Conservation (phyloP, 2,113 vertebrate species). For the Ivindomyrus marchei region DNA sequence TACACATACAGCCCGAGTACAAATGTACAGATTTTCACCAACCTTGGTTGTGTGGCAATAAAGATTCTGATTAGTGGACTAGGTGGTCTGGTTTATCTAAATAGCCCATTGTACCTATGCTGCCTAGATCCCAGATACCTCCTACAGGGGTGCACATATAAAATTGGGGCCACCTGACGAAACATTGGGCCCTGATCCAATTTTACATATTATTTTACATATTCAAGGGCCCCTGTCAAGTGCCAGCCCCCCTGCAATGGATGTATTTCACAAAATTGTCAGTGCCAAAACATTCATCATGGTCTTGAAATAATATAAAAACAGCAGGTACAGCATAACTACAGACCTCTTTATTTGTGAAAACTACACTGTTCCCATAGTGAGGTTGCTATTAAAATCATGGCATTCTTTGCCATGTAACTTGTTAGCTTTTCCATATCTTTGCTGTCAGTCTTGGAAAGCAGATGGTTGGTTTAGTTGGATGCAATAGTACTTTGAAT, state of each 20-base stretch:
- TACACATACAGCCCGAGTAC: neutral
- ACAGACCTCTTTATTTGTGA: neutral
- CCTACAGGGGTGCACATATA: neutral
- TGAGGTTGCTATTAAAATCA: neutral
- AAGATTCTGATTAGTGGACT: neutral
- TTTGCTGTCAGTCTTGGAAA: neutral
- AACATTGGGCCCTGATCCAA: neutral
- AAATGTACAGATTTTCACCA: neutral
- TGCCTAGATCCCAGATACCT: neutral
- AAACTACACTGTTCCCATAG: neutral
- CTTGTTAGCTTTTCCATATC: neutral
- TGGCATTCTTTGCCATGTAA: neutral
- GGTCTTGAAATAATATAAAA: neutral
- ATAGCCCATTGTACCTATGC: neutral
- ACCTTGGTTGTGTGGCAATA: neutral
- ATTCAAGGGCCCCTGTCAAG: neutral
- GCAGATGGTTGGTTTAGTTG: constrained; percentile 16
- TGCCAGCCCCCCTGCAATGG: neutral
- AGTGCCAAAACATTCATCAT: neutral
- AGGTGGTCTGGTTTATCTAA: neutral
- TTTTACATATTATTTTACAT: neutral
- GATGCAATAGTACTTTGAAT: constrained; percentile 53
- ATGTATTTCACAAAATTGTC: neutral
- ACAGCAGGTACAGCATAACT: neutral
- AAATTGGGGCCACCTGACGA: neutral